A percentile compares a stretch with the other conserved stretches of the same genome.
phyloP scores from a whole-genome alignment of 1,140 invertebrate genomes.

The Aphis gossypii region DNA sequence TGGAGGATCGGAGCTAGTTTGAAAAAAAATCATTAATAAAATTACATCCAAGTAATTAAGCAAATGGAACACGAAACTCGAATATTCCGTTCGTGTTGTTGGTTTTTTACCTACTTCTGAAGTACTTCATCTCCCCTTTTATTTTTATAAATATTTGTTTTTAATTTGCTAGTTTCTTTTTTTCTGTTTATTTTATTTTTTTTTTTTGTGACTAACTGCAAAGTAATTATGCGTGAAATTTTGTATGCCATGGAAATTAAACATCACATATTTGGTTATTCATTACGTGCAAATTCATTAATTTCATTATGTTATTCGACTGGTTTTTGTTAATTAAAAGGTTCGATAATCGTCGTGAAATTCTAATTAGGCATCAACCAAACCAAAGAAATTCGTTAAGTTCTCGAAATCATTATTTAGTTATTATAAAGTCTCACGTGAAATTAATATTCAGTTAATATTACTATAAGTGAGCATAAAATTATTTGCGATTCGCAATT shows the following conservation, averaged over 20 bases:
- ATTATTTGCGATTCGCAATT: not conserved
- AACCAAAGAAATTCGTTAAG: not conserved
- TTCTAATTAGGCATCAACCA: not conserved
- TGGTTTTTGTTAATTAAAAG: not conserved
- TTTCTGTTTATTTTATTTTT: not conserved
- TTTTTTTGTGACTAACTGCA: not conserved
- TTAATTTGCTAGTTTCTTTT: constrained; percentile 12
- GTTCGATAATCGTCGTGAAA: not conserved
- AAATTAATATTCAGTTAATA: not conserved
- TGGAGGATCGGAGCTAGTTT: not conserved
- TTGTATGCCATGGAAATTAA: not conserved
- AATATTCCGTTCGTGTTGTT: constrained; percentile 10
- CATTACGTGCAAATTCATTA: not conserved
- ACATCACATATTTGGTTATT: not conserved
- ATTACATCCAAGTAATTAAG: constrained; percentile 49
- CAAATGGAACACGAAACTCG: constrained; percentile 38
- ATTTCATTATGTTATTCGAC: not conserved
- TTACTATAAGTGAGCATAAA: not conserved
- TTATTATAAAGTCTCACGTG: not conserved
- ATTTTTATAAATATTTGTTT: constrained; percentile 36
- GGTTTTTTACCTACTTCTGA: constrained; percentile 29
- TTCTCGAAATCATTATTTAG: not conserved
- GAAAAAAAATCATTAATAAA: constrained; percentile 50
- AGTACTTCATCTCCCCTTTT: not conserved
- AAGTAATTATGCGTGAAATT: constrained; percentile 27